A percentile compares a stretch with the other conserved stretches of the same genome.
Conservation (phyloP, 1,140 invertebrate genomes). For the Bombyx mandarina region DNA sequence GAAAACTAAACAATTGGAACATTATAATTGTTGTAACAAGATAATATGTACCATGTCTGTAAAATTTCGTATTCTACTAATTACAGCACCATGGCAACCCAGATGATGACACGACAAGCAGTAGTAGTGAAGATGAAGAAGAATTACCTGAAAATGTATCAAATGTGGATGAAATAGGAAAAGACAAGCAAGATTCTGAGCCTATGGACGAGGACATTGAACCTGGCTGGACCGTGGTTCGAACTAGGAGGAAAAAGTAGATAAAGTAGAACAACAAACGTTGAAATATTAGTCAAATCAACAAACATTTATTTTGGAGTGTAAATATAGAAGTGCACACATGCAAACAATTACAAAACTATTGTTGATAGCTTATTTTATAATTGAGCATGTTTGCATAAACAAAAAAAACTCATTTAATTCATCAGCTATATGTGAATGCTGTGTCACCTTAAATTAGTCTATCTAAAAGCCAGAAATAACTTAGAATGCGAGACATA, state of each 20-base stretch:
- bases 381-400: too few species aligned
- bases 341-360: too few species aligned
- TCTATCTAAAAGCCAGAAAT: too few species aligned
- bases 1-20: too few species aligned
- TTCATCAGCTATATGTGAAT: too few species aligned
- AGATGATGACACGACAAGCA: slow-evolving; percentile 67
- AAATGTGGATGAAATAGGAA: slow-evolving; percentile 10
- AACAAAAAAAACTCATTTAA: too few species aligned
- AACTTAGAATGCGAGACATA: too few species aligned
- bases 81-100: slow-evolving; percentile 57
- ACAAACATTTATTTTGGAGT: too few species aligned
- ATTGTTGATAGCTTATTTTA: too few species aligned
- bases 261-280: not conserved
- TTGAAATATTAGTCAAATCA: not conserved
- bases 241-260: slow-evolving; percentile 62
- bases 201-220: slow-evolving; percentile 71
- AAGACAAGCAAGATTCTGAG: slow-evolving; percentile 29
- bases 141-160: not conserved
- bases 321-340: too few species aligned
- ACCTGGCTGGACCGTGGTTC: slow-evolving; percentile 73
- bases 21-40: not conserved
- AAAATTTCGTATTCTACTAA: not conserved
- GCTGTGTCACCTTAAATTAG: too few species aligned
- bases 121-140: slow-evolving; percentile 57
- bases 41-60: not conserved